Base-by-base conservation (phyloP, 2,113 vertebrate species). In the Thymallus thymallus region DNA sequence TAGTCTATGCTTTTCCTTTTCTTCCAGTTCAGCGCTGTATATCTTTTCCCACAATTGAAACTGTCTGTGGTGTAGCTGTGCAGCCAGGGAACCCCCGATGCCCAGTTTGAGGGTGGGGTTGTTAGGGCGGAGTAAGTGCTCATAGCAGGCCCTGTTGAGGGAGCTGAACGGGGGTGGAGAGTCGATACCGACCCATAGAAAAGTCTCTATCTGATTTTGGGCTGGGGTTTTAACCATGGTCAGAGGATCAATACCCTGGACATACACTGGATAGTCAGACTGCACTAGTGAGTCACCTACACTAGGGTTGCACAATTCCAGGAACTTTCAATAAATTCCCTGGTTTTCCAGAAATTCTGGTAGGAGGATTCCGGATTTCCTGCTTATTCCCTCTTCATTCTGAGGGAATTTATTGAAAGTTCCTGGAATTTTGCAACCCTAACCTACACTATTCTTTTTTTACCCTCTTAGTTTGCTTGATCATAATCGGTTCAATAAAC, bases 181-280 rank as follows among this genome's bases (percentile, higher is more conserved):
- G 83, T 81, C 72, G n/a, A 87, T 80, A 80, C 72, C 0, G 41
- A 35, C 78, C 76, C 10, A 1, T 74, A 6, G 30, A 5, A 71
- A 75, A n/a, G 24, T 83, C 67, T 85, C 78, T 58, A 20, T 77
- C 74, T 32, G 26, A 29, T 55, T 69, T 48, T 23, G 46, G 4
- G 9, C 0, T 7, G 63, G 63, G 51, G 35, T 45, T 73, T 18
- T 65, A 48, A 55, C 41, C 72, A 65, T 45, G 35, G 45, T 46
- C 62, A 65, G 45, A 51, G 16, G 23, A 73, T 73, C 72, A 32
- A 66, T 73, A 71, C 4, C 16, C 69, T n/a, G 29, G 56, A 24
- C 48, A 58, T 71, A 71, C 22, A 69, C 69, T 58, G 51, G 23
- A 22, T 48, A 16, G 26, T 26, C 60, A 64, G 20, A 20, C 30